Percentiles rank a stretch among this genome's conserved stretches.
These are phyloP conservation scores for Arctia plantaginis DNA, from an alignment of 2,888 invertebrate genomes.

Conservation along the genomic window DNA sequence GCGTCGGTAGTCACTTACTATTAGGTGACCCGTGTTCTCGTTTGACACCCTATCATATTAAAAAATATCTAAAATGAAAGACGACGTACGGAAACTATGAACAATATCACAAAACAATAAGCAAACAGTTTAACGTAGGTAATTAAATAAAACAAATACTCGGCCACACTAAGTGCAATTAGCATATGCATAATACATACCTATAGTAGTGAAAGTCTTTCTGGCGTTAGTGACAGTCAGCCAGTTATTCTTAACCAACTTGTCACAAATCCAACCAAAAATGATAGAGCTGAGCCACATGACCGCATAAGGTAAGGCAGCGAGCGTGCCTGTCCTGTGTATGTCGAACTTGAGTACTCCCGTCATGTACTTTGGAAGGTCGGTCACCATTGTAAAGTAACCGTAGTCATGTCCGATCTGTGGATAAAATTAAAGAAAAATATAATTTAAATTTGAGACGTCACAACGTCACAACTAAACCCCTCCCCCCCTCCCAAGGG, in stretches of 20 bases:
- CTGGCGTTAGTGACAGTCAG: constrained; percentile 87
- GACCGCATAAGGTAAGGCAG: constrained; percentile 88
- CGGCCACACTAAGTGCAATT: constrained; percentile 26
- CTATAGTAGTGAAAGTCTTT: constrained; percentile 89
- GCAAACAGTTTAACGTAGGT: constrained; percentile 38
- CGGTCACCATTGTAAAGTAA: constrained; percentile 90
- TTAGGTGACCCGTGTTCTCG: too few relatives aligned
- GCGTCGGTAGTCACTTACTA: too few relatives aligned
- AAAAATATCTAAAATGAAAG: background rate
- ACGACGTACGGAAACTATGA: constrained; percentile 12
- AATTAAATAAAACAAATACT: constrained; percentile 42
- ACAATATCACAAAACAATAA: constrained; percentile 29
- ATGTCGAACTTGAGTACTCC: constrained; percentile 89
- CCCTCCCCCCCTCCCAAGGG: too few relatives aligned
- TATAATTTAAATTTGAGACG: background rate
- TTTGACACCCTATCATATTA: too few relatives aligned
- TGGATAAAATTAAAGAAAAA: constrained; percentile 13
- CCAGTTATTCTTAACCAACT: constrained; percentile 87
- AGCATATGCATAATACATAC: constrained; percentile 72
- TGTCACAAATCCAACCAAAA: constrained; percentile 90
- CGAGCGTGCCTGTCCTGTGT: constrained; percentile 87
- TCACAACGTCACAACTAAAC: too few relatives aligned
- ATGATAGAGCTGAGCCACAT: constrained; percentile 89
- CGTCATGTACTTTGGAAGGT: constrained; percentile 90
- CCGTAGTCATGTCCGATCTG: constrained; percentile 90